These are phyloP conservation scores for Poecile montanus DNA, from an alignment of 2,797 vertebrate genomes.

Conservation along the genomic window DNA sequence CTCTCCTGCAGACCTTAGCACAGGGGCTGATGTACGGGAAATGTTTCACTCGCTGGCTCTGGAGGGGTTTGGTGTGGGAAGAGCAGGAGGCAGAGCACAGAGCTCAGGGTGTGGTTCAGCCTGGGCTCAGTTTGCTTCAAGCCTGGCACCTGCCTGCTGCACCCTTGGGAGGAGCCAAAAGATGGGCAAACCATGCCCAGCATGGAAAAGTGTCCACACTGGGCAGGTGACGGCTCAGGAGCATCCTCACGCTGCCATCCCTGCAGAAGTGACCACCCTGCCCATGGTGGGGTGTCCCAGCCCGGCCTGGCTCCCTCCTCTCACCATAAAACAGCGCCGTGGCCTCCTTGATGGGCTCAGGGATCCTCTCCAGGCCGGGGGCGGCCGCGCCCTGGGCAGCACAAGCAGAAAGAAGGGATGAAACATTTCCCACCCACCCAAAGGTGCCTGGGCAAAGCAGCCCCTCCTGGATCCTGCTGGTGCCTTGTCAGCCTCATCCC, in stretches of 20 bases:
- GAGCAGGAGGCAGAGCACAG: not conserved
- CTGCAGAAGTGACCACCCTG: not conserved
- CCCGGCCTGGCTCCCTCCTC: not conserved
- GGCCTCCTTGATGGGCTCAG: conserved; percentile 94
- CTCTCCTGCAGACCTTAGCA: not conserved
- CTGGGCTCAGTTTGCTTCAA: not conserved
- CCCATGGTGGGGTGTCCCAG: not conserved
- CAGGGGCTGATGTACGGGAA: not conserved
- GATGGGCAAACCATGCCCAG: not conserved
- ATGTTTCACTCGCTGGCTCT: not conserved
- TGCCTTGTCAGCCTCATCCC: accelerated
- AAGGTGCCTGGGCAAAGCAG: not conserved
- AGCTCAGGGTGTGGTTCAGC: not conserved
- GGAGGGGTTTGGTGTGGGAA: not conserved
- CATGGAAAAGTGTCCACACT: accelerated
- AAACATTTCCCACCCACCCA: not conserved
- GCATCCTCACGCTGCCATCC: accelerated
- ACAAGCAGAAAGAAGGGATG: not conserved
- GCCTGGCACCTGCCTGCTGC: accelerated
- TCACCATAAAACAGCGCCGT: conserved; percentile 89
- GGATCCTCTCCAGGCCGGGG: conserved; percentile 84
- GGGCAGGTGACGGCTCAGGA: not conserved
- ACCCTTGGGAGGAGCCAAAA: not conserved
- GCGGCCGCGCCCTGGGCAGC: conserved; percentile 77
- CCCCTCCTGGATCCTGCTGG: not conserved